Evolutionary conservation across 2,113 vertebrate species (phyloP).

Genomic region (Ranitomeya imitator): DNA sequence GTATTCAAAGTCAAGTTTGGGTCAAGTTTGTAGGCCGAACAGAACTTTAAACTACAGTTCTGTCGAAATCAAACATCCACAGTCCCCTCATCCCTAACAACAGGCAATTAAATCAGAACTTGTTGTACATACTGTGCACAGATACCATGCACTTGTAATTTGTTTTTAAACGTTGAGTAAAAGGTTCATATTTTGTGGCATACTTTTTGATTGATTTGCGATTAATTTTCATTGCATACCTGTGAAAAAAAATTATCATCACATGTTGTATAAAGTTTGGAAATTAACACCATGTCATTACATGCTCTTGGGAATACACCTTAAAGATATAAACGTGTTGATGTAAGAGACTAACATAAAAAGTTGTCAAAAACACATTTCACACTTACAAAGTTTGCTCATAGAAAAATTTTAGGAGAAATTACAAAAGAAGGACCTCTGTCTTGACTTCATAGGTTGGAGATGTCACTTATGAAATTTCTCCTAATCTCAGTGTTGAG

Average conservation of each 20-base stretch:
- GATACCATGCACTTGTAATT: too few species aligned
- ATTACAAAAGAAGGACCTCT: not conserved
- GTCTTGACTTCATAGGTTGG: not conserved
- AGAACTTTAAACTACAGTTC: too few species aligned
- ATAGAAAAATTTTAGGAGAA: not conserved
- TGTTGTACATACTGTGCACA: too few species aligned
- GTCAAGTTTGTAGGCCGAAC: too few species aligned
- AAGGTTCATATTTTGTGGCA: too few species aligned
- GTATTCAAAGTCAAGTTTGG: too few species aligned
- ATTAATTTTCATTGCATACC: not conserved
- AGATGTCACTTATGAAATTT: not conserved
- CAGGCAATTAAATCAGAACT: too few species aligned
- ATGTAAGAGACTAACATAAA: not conserved
- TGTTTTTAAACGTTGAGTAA: too few species aligned
- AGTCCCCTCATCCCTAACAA: too few species aligned
- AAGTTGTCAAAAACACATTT: not conserved
- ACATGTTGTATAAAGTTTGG: not conserved
- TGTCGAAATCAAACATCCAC: too few species aligned
- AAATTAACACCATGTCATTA: not conserved
- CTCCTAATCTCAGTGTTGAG: not conserved
- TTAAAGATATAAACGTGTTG: not conserved
- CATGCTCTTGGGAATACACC: not conserved
- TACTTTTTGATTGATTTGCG: not conserved
- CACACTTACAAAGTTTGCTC: not conserved
- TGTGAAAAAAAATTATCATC: not conserved